Base-by-base conservation (phyloP, 2,797 vertebrate species). In the Sciurus vulgaris region DNA sequence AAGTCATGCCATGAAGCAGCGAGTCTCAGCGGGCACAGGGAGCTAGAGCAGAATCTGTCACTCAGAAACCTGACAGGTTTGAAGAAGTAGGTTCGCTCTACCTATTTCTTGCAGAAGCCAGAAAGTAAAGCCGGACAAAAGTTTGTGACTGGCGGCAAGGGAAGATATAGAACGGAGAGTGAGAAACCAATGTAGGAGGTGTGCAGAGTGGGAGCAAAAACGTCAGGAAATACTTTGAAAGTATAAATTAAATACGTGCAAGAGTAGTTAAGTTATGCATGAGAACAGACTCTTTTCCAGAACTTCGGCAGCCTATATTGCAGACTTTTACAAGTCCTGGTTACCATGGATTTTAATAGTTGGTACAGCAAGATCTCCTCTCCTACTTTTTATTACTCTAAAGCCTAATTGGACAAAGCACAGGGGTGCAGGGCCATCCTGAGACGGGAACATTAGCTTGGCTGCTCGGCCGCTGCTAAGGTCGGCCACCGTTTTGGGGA, bases 321-420 rank as follows among this genome's bases (percentile, higher is more conserved):
- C 24, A 54, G 59, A 33, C 15, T 77, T 91, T 88, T 63, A 74
- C 87, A 85, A 78, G 38, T 73, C 38, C 26, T 93, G 54, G 82
- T 96, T 96, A 54, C 65, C 38, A 77, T 93, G 78, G 67, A 82
- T 90, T 95, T 96, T 86, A 93, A 94, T 86, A 83, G 51, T 59
- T n/a, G 47, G 18, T 33, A n/a, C 3, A 94, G 74, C 18, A 74
- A 49, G 83, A 74, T 47, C 26, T 65, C 49, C 26, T 51, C 56
- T 30, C 28, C 30, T 28, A 17, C 56, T 49, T 90, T 85, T 92
- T 56, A 56, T 69, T 49, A 72, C 28, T 67, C 85, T 72, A n/a
- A 49, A 44, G 61, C 2, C 74, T 83, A 56, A 81, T 18, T 83
- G 73, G 72, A 79, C 65, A 54, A 90, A 56, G 76, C 10, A 13